A percentile compares a stretch with the other conserved stretches of the same genome.
Evolutionary conservation across 92 coral and sea anemone species (phyloP).

Genomic region (Bergia puertoricense): DNA sequence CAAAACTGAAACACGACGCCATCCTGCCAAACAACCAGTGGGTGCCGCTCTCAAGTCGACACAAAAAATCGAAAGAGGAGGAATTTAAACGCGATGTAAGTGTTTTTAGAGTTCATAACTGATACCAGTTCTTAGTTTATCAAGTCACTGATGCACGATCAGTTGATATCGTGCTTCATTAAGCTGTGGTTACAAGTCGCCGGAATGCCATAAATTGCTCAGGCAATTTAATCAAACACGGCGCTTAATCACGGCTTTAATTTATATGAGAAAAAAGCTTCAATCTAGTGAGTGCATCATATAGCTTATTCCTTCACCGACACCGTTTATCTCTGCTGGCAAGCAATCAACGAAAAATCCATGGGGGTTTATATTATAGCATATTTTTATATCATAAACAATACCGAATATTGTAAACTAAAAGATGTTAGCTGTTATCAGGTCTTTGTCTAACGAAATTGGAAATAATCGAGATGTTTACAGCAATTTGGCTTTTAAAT

Average conservation of each 20-base stretch:
- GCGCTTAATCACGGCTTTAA: neutral
- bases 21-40: slow-evolving; percentile 5
- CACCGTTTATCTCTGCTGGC: neutral
- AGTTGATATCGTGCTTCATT: neutral
- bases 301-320: neutral
- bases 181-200: neutral
- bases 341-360: neutral
- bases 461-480: slow-evolving; percentile 8
- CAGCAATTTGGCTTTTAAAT: neutral
- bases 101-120: neutral
- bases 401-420: too few species aligned
- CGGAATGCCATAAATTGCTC: slow-evolving; percentile 2
- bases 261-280: neutral
- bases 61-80: slow-evolving; percentile 38
- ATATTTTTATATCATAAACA: too few species aligned
- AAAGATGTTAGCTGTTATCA: neutral
- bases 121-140: neutral
- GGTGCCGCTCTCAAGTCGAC: slow-evolving; percentile 41
- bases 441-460: neutral
- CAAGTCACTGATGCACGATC: neutral
- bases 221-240: neutral
- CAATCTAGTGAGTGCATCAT: neutral
- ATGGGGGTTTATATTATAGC: neutral
- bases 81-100: slow-evolving; percentile 44
- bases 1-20: slow-evolving; percentile 18